Conservation (phyloP, 2,888 invertebrate genomes). For the Tachina lurida region DNA sequence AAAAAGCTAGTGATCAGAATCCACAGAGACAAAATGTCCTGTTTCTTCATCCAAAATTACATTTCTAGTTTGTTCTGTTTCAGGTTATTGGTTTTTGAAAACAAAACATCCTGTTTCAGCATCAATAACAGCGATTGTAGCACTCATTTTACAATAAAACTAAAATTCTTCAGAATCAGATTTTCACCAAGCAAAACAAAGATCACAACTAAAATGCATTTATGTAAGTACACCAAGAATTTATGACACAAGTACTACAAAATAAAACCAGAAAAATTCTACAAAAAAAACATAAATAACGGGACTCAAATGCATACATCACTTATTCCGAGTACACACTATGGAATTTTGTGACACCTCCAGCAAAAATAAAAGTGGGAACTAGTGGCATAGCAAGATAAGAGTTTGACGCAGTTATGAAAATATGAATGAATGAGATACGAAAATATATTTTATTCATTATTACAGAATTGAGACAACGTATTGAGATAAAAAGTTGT, state of each 20-base stretch:
- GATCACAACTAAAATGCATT: slow-evolving; percentile 19
- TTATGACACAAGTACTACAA: neutral
- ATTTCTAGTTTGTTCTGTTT: slow-evolving; percentile 55
- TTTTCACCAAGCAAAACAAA: slow-evolving; percentile 14
- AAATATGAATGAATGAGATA: too few species aligned
- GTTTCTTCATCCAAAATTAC: slow-evolving; percentile 21
- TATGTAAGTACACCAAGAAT: neutral
- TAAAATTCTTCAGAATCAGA: neutral
- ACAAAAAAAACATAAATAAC: too few species aligned
- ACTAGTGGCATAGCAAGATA: too few species aligned
- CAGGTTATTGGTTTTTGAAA: slow-evolving; percentile 40
- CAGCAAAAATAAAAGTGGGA: too few species aligned
- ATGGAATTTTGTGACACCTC: too few species aligned
- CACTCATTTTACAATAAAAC: neutral
- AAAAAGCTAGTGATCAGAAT: slow-evolving; percentile 6
- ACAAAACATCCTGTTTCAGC: slow-evolving; percentile 3
- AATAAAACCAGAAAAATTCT: too few species aligned
- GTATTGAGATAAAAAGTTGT: slow-evolving; percentile 53
- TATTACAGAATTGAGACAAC: too few species aligned
- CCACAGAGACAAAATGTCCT: slow-evolving; percentile 13
- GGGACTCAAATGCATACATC: too few species aligned
- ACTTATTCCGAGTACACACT: too few species aligned
- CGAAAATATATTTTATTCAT: too few species aligned
- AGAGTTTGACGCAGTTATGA: too few species aligned
- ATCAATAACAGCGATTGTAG: neutral